Conservation (phyloP, 2,797 vertebrate genomes). For the Galaxias olidus region DNA sequence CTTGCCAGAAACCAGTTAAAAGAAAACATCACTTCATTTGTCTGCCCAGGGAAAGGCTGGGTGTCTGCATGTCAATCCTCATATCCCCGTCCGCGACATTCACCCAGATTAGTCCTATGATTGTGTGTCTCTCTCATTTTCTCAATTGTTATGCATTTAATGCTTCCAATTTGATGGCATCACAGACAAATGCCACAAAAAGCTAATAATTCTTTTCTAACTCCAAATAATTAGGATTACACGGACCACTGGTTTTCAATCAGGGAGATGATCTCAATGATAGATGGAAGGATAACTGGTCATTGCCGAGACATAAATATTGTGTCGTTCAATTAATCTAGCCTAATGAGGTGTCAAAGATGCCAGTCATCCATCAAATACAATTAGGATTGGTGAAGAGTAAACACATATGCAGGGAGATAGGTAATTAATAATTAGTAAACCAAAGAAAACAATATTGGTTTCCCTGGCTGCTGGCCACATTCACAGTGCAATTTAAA, state of each 20-base stretch:
- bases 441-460: constrained; percentile 78
- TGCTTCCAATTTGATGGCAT: constrained; percentile 78
- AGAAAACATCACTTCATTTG: constrained; percentile 34
- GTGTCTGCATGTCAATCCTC: constrained; percentile 39
- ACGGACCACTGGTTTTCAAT: constrained; percentile 97
- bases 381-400: constrained; percentile 86
- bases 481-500: constrained; percentile 67
- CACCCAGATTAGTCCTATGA: constrained; percentile 71
- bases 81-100: constrained; percentile 57
- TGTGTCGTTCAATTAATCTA: constrained; percentile 97
- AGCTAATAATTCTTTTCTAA: constrained; percentile 92
- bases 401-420: constrained; percentile 84
- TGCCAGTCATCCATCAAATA: constrained; percentile 98
- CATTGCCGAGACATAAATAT: constrained; percentile 93
- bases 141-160: constrained; percentile 76
- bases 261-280: constrained; percentile 94
- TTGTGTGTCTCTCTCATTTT: constrained; percentile 74
- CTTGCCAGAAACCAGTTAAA: too few species aligned
- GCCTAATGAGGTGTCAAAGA: constrained; percentile 92
- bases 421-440: constrained; percentile 80
- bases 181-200: constrained; percentile 73
- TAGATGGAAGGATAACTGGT: constrained; percentile 96
- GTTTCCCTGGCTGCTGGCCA: constrained; percentile 67
- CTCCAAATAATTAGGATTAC: constrained; percentile 99
- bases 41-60: constrained; percentile 28